Percentiles rank a stretch among this genome's conserved stretches.
Evolutionary conservation across 2,888 invertebrate genomes (phyloP).

Genomic region (Notocelia uddmanniana): DNA sequence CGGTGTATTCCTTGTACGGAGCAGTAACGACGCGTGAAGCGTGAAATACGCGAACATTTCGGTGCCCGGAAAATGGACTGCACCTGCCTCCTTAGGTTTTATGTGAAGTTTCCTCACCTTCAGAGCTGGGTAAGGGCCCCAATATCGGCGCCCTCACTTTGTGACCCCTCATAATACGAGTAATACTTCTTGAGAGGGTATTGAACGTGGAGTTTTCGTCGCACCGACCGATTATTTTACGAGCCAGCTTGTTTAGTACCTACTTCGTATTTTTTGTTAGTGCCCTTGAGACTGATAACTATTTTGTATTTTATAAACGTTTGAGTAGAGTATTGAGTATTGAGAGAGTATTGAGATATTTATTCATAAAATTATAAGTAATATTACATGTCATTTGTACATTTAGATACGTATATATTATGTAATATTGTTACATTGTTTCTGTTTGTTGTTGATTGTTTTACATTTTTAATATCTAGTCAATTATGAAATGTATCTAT

Average conservation of each 20-base stretch:
- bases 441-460: no score
- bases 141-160: slow-evolving; percentile 83
- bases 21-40: slow-evolving; percentile 78
- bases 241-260: slow-evolving; percentile 59
- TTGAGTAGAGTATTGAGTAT: slow-evolving; percentile 7
- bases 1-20: slow-evolving; percentile 67
- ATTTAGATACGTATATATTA: no score
- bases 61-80: slow-evolving; percentile 82
- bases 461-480: no score
- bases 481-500: no score
- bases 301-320: slow-evolving; percentile 29
- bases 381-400: no score
- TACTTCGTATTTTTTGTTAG: slow-evolving; percentile 51
- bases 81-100: slow-evolving; percentile 85
- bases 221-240: slow-evolving; percentile 74
- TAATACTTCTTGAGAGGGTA: slow-evolving; percentile 84
- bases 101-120: slow-evolving; percentile 84
- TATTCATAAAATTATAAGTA: no score
- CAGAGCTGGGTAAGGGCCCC: slow-evolving; percentile 78
- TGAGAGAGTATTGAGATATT: no score
- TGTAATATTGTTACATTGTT: no score
- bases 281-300: slow-evolving; percentile 50
- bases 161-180: slow-evolving; percentile 84
- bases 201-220: slow-evolving; percentile 69
- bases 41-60: slow-evolving; percentile 83